Base-by-base conservation (phyloP, 1,140 invertebrate genomes). In the Wasmannia auropunctata region DNA sequence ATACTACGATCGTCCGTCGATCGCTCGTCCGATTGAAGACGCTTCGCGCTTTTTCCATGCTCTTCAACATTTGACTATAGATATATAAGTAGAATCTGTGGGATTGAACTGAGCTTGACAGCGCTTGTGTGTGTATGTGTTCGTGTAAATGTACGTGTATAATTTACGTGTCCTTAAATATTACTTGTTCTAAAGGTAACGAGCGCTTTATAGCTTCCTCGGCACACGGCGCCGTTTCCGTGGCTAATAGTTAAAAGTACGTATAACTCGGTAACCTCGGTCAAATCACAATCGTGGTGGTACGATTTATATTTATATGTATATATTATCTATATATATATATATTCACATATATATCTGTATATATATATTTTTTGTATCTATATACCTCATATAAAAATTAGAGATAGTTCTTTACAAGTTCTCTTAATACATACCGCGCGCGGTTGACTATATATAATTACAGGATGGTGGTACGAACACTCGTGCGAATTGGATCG, bases 201-300 rank as follows among this genome's bases (percentile, higher is more conserved):
- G 92, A 92, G 90, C 87, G 88, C 90, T 88, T 85, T 86, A 87
- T 70, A 89, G 87, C 85, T 80, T 89, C 46, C 74, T 88, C 75
- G 80, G 80, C 80, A 69, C 80, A 79, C 74, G 81, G 87, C 81
- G 74, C n/a, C 58, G 84, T 85, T 67, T 89, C 74, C 67, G 69
- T 63, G 72, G 85, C 85, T 84, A 86, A 89, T 87, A 76, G 80
- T n/a, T 90, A 91, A 67, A 43, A 91, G 87, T 90, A 93, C 91
- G 92, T 93, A 93, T 92, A 93, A 94, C 93, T 94, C 93, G 93
- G 94, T 95, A 94, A 95, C 94, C 94, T 94, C 93, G 91, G 92
- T 94, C 90, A 94, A 94, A 95, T 94, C 93, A 94, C 93, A 94
- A 93, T 95, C 93, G 92, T 92, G 91, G 65, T 81, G 65, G 86